Conservation (phyloP, 2,113 vertebrate genomes). For the Hypanus sabinus region DNA sequence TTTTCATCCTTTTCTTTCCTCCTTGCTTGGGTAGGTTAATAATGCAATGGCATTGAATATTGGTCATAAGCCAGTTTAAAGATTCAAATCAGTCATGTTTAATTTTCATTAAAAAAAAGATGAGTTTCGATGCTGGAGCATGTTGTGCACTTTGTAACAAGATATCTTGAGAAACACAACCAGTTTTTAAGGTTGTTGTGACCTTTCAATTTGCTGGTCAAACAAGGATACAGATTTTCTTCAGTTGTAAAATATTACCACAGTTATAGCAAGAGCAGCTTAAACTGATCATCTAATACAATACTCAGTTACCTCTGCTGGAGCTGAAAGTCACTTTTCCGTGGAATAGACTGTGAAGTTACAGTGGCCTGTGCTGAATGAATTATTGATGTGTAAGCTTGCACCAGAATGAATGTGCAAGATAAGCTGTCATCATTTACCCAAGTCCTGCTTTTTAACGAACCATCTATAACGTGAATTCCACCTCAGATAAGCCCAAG, state of each 20-base stretch:
- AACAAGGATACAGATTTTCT: neutral
- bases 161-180: neutral
- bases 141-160: neutral
- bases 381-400: constrained; percentile 3
- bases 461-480: neutral
- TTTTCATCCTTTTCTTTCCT: neutral
- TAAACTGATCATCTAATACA: neutral
- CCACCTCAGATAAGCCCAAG: neutral
- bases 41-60: neutral
- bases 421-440: neutral
- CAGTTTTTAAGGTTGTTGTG: neutral
- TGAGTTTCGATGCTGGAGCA: neutral
- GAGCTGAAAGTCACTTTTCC: neutral
- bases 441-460: neutral
- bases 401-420: neutral
- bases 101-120: neutral
- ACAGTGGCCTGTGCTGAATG: neutral
- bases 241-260: neutral
- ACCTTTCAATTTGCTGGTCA: neutral
- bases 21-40: neutral
- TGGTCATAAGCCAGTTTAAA: neutral
- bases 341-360: neutral
- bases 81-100: neutral
- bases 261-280: neutral
- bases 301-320: neutral